Evolutionary conservation across 2,888 invertebrate genomes (phyloP).

Genomic region (Apamea epomidion): DNA sequence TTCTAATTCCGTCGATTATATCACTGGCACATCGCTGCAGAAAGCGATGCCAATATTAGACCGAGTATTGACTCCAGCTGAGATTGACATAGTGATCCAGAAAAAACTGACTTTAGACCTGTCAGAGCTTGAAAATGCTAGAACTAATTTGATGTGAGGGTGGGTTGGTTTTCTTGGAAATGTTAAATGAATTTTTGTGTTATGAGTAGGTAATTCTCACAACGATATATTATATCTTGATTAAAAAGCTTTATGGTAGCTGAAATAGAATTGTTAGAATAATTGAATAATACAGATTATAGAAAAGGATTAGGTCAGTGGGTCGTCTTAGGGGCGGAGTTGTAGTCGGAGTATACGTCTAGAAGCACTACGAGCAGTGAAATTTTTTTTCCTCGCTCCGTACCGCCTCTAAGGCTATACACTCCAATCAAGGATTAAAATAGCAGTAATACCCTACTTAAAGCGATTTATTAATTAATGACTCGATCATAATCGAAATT

Average conservation of each 20-base stretch:
- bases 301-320: not conserved
- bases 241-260: not conserved
- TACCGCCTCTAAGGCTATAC: not conserved
- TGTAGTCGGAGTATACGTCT: not conserved
- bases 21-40: conserved; percentile 72
- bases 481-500: no score
- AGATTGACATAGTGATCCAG: conserved; percentile 69
- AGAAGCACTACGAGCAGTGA: not conserved
- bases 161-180: conserved; percentile 22
- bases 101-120: conserved; percentile 59
- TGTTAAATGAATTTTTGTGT: not conserved
- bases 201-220: not conserved
- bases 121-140: conserved; percentile 28
- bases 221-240: not conserved
- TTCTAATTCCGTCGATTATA: conserved; percentile 80
- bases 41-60: conserved; percentile 73
- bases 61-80: conserved; percentile 71
- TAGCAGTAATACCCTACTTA: no score
- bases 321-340: not conserved
- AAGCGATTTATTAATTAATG: no score
- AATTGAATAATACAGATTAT: not conserved
- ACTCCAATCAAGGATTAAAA: not conserved
- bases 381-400: not conserved
- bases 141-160: conserved; percentile 37
- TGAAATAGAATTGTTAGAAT: not conserved